phyloP scores from a whole-genome alignment of 2,888 invertebrate species.

The Lepeophtheirus nordmannii region DNA sequence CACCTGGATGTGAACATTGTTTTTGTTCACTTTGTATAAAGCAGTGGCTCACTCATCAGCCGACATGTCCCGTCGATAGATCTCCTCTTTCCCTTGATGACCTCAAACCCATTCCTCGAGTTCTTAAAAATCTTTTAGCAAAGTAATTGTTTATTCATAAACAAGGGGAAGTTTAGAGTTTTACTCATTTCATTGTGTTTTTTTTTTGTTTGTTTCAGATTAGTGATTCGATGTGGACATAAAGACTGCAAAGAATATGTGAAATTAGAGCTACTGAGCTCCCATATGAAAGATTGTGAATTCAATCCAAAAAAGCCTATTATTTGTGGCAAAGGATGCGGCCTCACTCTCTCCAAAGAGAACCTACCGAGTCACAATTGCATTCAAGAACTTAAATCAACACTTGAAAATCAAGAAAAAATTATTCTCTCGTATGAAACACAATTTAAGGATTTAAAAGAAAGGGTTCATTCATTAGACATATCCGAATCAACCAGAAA shows the following conservation, averaged over 20 bases:
- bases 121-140: constrained; percentile 74
- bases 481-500: too few species aligned
- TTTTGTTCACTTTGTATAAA: constrained; percentile 55
- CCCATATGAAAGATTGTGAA: constrained; percentile 78
- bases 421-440: background rate
- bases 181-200: too few species aligned
- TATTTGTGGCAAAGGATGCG: constrained; percentile 84
- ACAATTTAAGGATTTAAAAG: too few species aligned
- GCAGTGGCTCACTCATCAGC: constrained; percentile 84
- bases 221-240: constrained; percentile 31
- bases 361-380: constrained; percentile 50
- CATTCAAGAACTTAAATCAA: background rate
- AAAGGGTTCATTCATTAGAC: too few species aligned
- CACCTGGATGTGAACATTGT: constrained; percentile 33
- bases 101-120: constrained; percentile 77
- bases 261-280: constrained; percentile 67
- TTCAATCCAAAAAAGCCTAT: constrained; percentile 85
- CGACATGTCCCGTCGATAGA: constrained; percentile 84
- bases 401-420: background rate
- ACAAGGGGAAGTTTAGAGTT: constrained; percentile 34
- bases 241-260: constrained; percentile 70
- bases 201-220: too few species aligned
- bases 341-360: constrained; percentile 83
- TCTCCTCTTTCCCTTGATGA: constrained; percentile 75
- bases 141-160: constrained; percentile 37